Base-by-base conservation (phyloP, 2,113 vertebrate genomes). In the Lethenteron camtschaticum region DNA sequence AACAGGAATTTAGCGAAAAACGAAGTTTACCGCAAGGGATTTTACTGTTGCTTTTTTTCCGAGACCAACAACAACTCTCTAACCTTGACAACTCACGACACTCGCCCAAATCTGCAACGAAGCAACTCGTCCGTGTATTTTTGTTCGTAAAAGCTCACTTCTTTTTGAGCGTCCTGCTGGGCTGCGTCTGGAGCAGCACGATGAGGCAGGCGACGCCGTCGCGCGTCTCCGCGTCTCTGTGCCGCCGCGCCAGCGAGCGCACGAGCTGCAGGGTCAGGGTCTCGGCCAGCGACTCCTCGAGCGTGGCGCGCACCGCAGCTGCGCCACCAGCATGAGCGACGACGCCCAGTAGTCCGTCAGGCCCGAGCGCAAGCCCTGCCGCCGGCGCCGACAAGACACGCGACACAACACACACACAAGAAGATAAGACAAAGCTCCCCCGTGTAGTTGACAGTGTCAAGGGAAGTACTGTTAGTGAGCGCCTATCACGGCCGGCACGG, bases 301-400 rank as follows among this genome's bases (percentile, higher is more conserved):
- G 80, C 16, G 81, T 81, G 70, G 86, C 86, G 78, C 86, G 92
- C 71, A 89, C 85, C 1, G 86, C 83, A 99, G 79, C 78, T 99
- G 88, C 74, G 84, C 85, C 70, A 91, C 82, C 14, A 96, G 83
- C 90, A 96, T 99, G 73, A 90, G 90, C 1, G 87, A 85, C 71
- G 89, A 85, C 14, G 90, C 88, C 81, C 81, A 86, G 76, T 88
- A 94, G 83, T 96, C 94, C 9, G 75, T 73, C 68, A 92, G 71
- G 12, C 82, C 75, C 1, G 90, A 90, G 78, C 87, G 90, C 73
- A 99, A 78, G 9, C 94, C 94, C 94, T 99, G 78, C 10, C 55
- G 75, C 58, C 41, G 41, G 41, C 41, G 41, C 41, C 41, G 41
- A 41, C 41, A 41, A 41, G 41, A 41, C 41, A 41, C 41, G 41